Conservation (phyloP, 2,113 vertebrate genomes). For the Hydrochoerus hydrochaeris region DNA sequence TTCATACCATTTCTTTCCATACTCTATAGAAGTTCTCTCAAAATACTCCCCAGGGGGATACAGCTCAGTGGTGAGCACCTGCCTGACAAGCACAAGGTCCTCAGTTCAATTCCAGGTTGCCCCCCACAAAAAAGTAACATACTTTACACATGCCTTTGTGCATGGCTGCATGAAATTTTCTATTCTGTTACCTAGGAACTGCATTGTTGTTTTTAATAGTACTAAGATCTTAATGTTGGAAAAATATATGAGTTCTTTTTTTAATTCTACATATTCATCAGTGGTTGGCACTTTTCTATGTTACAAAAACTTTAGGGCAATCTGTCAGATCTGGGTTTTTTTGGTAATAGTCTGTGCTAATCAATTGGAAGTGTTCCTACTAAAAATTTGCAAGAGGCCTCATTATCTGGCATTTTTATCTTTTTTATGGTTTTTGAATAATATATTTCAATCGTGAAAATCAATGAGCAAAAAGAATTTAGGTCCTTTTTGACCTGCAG, state of each 20-base stretch:
- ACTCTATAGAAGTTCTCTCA: background rate
- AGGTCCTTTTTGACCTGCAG: background rate
- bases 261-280: background rate
- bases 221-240: background rate
- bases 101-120: too few species aligned
- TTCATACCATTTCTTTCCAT: background rate
- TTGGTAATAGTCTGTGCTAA: conserved; percentile 55
- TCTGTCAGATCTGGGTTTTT: background rate
- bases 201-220: background rate
- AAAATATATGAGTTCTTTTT: background rate
- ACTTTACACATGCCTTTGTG: background rate
- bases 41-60: background rate
- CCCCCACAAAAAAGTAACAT: background rate
- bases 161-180: background rate
- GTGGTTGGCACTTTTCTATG: background rate
- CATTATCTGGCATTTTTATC: conserved; percentile 69
- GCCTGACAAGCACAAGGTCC: too few species aligned
- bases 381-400: conserved; percentile 76
- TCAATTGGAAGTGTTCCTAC: conserved; percentile 67
- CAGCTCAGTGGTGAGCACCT: too few species aligned
- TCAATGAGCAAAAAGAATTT: conserved; percentile 62
- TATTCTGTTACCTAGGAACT: background rate
- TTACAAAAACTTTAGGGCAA: background rate
- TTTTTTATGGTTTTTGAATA: conserved; percentile 67
- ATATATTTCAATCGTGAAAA: conserved; percentile 67